Evolutionary conservation across 1,140 invertebrate genomes (phyloP).

Genomic region (Sarcophaga peregrina): DNA sequence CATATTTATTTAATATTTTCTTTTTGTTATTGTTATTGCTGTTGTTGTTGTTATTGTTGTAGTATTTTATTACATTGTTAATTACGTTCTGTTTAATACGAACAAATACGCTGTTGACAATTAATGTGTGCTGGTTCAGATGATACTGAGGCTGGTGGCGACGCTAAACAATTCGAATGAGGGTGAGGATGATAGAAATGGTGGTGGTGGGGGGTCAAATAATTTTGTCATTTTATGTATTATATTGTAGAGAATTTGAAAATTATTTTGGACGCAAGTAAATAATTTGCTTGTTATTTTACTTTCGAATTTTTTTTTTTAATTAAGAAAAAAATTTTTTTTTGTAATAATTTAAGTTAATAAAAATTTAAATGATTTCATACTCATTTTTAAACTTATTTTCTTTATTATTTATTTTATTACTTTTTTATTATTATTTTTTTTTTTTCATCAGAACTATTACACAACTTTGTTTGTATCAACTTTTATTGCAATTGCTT

Average conservation of each 20-base stretch:
- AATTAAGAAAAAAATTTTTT: background rate
- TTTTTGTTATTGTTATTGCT: background rate
- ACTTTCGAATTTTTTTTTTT: background rate
- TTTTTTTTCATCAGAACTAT: background rate
- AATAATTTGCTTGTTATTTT: too few relatives aligned
- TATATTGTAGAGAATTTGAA: too few relatives aligned
- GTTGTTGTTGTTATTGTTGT: background rate
- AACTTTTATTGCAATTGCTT: background rate
- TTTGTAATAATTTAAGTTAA: background rate
- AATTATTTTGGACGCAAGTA: too few relatives aligned
- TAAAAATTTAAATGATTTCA: slow-evolving; percentile 13
- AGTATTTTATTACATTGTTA: slow-evolving; percentile 20
- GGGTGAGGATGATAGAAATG: too few relatives aligned
- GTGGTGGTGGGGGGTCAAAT: too few relatives aligned
- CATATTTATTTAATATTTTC: background rate
- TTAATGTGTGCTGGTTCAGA: background rate
- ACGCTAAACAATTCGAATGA: too few relatives aligned
- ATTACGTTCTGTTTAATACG: slow-evolving; percentile 15
- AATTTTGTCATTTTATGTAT: too few relatives aligned
- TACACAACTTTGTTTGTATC: background rate
- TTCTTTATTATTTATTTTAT: background rate
- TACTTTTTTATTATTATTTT: too few relatives aligned
- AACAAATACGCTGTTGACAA: background rate
- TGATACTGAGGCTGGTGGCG: background rate
- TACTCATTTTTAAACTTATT: background rate